Evolutionary conservation across 2,113 vertebrate genomes (phyloP), one percentile per base, ranked within the genome.

Genomic region (Paraplagusia blochii): DNA sequence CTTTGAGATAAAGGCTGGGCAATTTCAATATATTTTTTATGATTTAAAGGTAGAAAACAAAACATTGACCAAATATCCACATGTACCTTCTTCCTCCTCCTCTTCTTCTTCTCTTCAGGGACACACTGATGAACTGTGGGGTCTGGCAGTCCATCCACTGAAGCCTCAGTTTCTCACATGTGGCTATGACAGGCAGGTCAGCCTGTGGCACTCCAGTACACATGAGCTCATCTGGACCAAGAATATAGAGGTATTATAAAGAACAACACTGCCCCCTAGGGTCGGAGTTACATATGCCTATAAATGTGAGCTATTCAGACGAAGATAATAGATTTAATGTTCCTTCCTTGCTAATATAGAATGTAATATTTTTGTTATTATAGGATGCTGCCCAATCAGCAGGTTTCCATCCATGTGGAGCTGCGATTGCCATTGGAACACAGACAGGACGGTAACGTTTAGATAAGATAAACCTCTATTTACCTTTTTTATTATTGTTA

Each of bases 71-170:
- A 29, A 29, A 29, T 29, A 29, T 29, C 2, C 2, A 29, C 6
- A 29, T 29, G 22, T 29, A 2, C 6, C 22, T 29, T 29, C 6
- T 6, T 29, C 22, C 22, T 29, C 22, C 6, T 29, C 6, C 22
- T 45, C 55, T 3, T 36, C 10, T 29, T 55, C 45, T 29, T 29
- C 22, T 64, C 51, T 61, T 1, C 65, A 99, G 97, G 94, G 95
- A 59, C 97, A 99, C 82, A 98, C 93, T 0, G 97, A 99, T 66
- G 97, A 99, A 77, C 83, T 99, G 2, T 99, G 97, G 97, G 97
- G 97, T 45, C 90, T 99, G 77, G 92, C 95, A n/a, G 79, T 91
- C 10, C 95, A 99, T 54, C 93, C 95, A 44, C 89, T 86, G 17
- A 96, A 92, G 74, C 88, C 93, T 62, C 94, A 95, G 60, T 99